Base-by-base conservation (phyloP, 2,888 invertebrate species). In the Sinohyriopsis cumingii region DNA sequence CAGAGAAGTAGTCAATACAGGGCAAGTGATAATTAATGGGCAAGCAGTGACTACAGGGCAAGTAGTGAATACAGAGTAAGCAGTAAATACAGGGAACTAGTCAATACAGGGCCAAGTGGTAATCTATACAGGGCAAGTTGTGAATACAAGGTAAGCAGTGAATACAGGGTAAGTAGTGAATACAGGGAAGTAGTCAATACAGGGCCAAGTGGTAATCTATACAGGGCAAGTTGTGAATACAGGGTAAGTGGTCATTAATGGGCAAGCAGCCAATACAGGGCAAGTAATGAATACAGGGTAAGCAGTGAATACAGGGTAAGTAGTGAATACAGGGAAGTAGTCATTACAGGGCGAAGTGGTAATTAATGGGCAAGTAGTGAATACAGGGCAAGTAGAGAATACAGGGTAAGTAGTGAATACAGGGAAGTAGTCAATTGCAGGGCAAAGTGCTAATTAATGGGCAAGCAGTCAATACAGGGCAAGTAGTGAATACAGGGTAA, bases 181-280 rank as follows among this genome's bases (percentile, higher is more conserved):
- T 3, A 55, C 15, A 15, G 45, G 33, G 6, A 65, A 53, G 7
- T 69, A 53, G 22, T 67, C 67, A 24, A 59, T 19, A 55, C 7
- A 7, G 33, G 45, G 12, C n/a, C 12, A 12, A 33, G 33, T 33
- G 7, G 33, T 33, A 7, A 33, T 64, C 24, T 71, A 67, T 22
- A 64, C 70, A 55, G 33, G 45, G 9, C 67, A 55, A 65, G 71
- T 68, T 53, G 67, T 67, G n/a, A 66, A 33, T 45, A 67, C 62
- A 64, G 71, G 55, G 67, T 68, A 75, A 45, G 66, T n/a, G 18
- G 68, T 59, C 67, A 74, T 68, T 59, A 74, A 24, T 60, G 71
- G 74, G 69, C n/a, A 65, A 53, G 7, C 67, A 53, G 22, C 65
- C 68, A 24, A 59, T 20, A 55, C 2, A 2, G 33, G 33, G 33